These are phyloP conservation scores for Malurus melanocephalus DNA, from an alignment of 2,113 vertebrate species.

Conservation along the genomic window DNA sequence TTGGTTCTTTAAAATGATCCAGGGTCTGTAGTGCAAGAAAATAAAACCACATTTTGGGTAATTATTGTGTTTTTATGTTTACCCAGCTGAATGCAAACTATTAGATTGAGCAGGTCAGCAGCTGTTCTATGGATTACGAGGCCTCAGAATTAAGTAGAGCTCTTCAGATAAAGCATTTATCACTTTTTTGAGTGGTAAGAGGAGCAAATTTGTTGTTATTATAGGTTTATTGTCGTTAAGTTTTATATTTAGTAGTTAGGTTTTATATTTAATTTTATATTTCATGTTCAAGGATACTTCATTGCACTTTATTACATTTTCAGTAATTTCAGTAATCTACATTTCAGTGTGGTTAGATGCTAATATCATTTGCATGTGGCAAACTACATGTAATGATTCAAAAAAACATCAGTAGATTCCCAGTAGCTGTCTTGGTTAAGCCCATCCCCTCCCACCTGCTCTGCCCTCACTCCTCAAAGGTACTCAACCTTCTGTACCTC, in stretches of 20 bases:
- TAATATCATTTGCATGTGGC: not conserved
- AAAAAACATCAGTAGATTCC: not conserved
- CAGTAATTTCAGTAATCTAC: too few relatives aligned
- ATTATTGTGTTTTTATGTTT: slow-evolving; percentile 33
- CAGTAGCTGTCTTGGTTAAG: not conserved
- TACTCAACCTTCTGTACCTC: not conserved
- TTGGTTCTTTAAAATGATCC: slow-evolving; percentile 4
- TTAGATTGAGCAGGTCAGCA: not conserved
- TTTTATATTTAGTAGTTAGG: not conserved
- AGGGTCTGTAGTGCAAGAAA: not conserved
- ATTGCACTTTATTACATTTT: not conserved
- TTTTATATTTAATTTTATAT: not conserved
- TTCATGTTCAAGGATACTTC: not conserved
- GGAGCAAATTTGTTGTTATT: not conserved
- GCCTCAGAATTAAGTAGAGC: not conserved
- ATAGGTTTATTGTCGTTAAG: not conserved
- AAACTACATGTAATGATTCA: not conserved
- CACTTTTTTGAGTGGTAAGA: not conserved
- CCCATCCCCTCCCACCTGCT: not conserved
- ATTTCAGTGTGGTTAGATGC: not conserved
- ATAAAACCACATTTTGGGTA: not conserved
- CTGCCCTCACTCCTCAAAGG: not conserved
- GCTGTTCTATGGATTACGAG: slow-evolving; percentile 4
- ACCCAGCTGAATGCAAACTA: slow-evolving; percentile 8
- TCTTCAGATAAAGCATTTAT: not conserved